Percentiles rank a stretch among this genome's conserved stretches.
These are phyloP conservation scores for Chlamydotis undulata DNA, from an alignment of 2,113 vertebrate genomes.

Conservation along the genomic window DNA sequence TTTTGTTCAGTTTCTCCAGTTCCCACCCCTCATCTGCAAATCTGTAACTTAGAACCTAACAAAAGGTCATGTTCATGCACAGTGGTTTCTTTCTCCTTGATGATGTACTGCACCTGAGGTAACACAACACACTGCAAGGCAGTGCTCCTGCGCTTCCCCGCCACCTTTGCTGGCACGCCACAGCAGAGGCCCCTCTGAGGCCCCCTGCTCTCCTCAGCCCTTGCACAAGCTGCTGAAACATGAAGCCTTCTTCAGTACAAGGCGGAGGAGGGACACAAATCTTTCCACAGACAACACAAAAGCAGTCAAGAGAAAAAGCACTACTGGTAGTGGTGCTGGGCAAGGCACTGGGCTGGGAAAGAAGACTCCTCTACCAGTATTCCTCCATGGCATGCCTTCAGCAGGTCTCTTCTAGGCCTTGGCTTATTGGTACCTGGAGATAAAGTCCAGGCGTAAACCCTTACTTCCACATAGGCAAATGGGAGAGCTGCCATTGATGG, in stretches of 20 bases:
- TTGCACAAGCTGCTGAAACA: neutral
- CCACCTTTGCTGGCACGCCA: neutral
- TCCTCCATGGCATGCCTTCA: neutral
- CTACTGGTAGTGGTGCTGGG: neutral
- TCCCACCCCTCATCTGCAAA: neutral
- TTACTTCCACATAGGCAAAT: neutral
- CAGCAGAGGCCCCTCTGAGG: neutral
- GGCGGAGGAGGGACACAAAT: neutral
- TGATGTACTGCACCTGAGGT: neutral
- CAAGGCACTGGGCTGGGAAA: neutral
- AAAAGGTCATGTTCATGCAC: neutral
- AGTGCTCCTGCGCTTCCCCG: accelerated
- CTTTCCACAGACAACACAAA: neutral
- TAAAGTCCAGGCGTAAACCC: neutral
- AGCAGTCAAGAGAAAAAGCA: neutral
- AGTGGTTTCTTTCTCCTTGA: neutral
- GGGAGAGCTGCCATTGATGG: neutral
- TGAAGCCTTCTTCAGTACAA: neutral
- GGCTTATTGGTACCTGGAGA: neutral
- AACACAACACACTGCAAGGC: too few relatives aligned
- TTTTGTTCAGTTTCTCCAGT: neutral
- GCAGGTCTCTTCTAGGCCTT: neutral
- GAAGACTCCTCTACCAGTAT: neutral
- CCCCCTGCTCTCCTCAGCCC: neutral
- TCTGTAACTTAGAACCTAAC: neutral